Conservation (phyloP, 2,888 invertebrate species). For the Calephelis perditalis region DNA sequence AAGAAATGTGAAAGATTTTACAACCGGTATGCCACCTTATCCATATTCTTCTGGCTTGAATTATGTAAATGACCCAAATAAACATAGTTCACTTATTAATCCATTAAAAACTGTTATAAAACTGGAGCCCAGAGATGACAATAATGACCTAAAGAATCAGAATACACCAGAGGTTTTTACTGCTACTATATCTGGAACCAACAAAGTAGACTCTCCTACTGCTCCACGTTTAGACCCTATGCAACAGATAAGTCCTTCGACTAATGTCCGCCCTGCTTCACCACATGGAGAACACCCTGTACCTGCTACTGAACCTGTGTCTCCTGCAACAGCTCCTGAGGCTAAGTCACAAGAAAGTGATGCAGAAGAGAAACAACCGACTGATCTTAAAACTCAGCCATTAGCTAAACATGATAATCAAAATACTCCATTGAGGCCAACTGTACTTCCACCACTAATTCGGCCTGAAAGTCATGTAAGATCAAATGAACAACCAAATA, state of each 20-base stretch:
- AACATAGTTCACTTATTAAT: slow-evolving; percentile 64
- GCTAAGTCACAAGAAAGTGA: slow-evolving; percentile 57
- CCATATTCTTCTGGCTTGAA: slow-evolving; percentile 60
- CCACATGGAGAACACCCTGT: slow-evolving; percentile 66
- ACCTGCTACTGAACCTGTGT: slow-evolving; percentile 62
- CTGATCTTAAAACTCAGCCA: slow-evolving; percentile 65
- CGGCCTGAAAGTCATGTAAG: slow-evolving; percentile 65
- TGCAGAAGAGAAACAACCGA: slow-evolving; percentile 64
- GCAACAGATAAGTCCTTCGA: slow-evolving; percentile 68
- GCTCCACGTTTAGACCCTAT: slow-evolving; percentile 59
- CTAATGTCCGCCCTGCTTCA: slow-evolving; percentile 48
- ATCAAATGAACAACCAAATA: slow-evolving; percentile 52
- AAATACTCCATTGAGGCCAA: slow-evolving; percentile 46
- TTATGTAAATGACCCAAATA: slow-evolving; percentile 60
- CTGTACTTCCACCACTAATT: slow-evolving; percentile 56
- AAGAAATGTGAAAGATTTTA: slow-evolving; percentile 64
- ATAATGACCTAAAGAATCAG: slow-evolving; percentile 63
- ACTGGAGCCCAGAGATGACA: slow-evolving; percentile 71
- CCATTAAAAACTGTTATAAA: slow-evolving; percentile 73
- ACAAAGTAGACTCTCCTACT: slow-evolving; percentile 65
- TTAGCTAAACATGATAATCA: slow-evolving; percentile 53
- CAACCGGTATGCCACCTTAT: slow-evolving; percentile 58
- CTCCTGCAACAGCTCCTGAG: slow-evolving; percentile 66
- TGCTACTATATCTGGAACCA: slow-evolving; percentile 63
- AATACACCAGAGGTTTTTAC: slow-evolving; percentile 72